A percentile compares a stretch with the other conserved stretches of the same genome.
phyloP scores from a whole-genome alignment of 2,113 vertebrate species.

The Proteles cristata region DNA sequence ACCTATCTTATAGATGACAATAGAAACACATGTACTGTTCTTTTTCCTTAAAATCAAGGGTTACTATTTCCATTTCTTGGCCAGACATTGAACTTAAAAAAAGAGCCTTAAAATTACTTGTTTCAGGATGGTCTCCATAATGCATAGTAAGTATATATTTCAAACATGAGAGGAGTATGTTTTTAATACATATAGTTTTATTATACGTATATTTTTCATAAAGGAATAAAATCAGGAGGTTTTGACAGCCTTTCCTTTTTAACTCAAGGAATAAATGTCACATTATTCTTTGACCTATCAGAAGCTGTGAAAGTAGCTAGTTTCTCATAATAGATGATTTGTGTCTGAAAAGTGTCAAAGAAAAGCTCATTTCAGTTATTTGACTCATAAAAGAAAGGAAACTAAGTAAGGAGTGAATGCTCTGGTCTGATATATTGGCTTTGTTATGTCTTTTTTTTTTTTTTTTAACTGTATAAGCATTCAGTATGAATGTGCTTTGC shows the following conservation, averaged over 20 bases:
- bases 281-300: constrained; percentile 26
- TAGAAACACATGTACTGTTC: not conserved
- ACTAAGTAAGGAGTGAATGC: not conserved
- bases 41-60: constrained; percentile 9
- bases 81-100: not conserved
- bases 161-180: not conserved
- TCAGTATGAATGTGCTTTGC: constrained; percentile 31
- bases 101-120: not conserved
- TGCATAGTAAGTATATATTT: not conserved
- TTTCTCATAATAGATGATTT: constrained; percentile 15
- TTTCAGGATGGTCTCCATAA: not conserved
- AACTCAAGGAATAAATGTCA: not conserved
- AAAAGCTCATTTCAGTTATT: constrained; percentile 9
- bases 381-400: constrained; percentile 45
- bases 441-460: constrained; percentile 20
- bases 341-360: not conserved
- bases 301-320: constrained; percentile 13
- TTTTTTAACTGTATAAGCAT: constrained; percentile 12
- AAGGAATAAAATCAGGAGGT: not conserved
- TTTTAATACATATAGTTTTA: constrained; percentile 28
- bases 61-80: constrained; percentile 9
- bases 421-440: not conserved
- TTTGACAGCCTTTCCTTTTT: constrained; percentile 3
- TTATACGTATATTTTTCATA: constrained; percentile 26
- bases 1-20: not conserved